These are phyloP conservation scores for Ommatoiulus sabulosus DNA, from an alignment of 2,888 invertebrate species.

Conservation along the genomic window DNA sequence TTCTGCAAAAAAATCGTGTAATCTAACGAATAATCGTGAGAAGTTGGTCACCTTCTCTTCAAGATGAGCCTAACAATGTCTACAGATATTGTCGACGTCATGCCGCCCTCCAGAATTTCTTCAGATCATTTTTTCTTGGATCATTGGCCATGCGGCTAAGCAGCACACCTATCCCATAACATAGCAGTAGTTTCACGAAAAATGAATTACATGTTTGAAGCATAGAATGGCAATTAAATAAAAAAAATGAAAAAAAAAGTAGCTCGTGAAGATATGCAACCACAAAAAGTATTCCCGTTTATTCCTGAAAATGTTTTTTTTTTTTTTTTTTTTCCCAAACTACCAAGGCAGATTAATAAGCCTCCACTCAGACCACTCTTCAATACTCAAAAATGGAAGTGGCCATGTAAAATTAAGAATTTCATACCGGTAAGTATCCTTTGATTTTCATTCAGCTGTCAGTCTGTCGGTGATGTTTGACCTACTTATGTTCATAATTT, in stretches of 20 bases:
- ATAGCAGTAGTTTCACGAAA: not conserved
- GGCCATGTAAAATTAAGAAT: not conserved
- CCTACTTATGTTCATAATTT: constrained; percentile 13
- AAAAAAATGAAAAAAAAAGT: constrained; percentile 1
- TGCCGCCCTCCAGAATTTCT: not conserved
- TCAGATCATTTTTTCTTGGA: not conserved
- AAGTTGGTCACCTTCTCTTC: constrained; percentile 33
- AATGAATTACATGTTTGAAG: not conserved
- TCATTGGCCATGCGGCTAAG: not conserved
- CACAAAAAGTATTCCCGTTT: no score
- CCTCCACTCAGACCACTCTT: no score
- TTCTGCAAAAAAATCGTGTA: not conserved
- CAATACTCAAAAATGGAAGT: not conserved
- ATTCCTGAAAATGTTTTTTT: no score
- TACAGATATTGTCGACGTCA: not conserved
- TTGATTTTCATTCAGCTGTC: constrained; percentile 35
- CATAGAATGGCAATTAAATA: not conserved
- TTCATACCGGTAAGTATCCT: not conserved
- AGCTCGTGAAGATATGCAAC: not conserved
- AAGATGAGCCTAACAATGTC: constrained; percentile 22
- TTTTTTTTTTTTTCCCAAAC: no score
- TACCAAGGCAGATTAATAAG: no score
- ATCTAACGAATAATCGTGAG: constrained; percentile 24
- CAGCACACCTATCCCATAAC: not conserved
- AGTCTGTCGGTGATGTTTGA: not conserved